A percentile compares a stretch with the other conserved stretches of the same genome.
phyloP scores from a whole-genome alignment of 1,140 invertebrate species.

The Drosophila asahinai region DNA sequence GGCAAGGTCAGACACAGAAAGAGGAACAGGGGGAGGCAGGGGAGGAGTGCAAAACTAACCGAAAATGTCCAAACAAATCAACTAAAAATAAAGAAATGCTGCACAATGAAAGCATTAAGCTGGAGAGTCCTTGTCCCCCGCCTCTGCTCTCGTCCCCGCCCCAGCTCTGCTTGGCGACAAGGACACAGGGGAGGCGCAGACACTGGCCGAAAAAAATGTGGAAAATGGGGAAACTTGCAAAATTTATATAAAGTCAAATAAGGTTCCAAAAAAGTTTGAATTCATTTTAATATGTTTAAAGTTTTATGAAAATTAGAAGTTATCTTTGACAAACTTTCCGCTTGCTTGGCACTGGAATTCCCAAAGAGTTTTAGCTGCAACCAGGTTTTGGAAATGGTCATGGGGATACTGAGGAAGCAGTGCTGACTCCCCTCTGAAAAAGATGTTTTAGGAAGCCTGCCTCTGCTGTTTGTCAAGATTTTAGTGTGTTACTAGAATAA shows the following conservation, averaged over 20 bases:
- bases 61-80: constrained; percentile 75
- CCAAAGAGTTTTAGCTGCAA: too few relatives aligned
- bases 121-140: constrained; percentile 18
- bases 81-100: constrained; percentile 72
- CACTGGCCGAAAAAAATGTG: background rate
- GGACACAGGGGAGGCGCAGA: constrained; percentile 1
- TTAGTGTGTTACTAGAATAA: too few relatives aligned
- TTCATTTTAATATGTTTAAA: too few relatives aligned
- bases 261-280: too few relatives aligned
- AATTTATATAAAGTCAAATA: background rate
- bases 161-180: constrained; percentile 1
- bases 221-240: too few relatives aligned
- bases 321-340: too few relatives aligned
- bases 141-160: too few relatives aligned
- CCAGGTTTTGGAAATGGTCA: too few relatives aligned
- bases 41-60: constrained; percentile 41
- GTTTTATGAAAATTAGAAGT: too few relatives aligned
- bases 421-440: background rate
- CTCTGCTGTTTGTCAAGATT: too few relatives aligned
- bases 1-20: constrained; percentile 58
- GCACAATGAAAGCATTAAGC: constrained; percentile 77
- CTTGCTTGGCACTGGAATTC: too few relatives aligned
- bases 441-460: too few relatives aligned
- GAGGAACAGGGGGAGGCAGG: background rate
- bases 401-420: background rate